These are phyloP conservation scores for Ispidina picta DNA, from an alignment of 2,797 vertebrate species.

Conservation along the genomic window DNA sequence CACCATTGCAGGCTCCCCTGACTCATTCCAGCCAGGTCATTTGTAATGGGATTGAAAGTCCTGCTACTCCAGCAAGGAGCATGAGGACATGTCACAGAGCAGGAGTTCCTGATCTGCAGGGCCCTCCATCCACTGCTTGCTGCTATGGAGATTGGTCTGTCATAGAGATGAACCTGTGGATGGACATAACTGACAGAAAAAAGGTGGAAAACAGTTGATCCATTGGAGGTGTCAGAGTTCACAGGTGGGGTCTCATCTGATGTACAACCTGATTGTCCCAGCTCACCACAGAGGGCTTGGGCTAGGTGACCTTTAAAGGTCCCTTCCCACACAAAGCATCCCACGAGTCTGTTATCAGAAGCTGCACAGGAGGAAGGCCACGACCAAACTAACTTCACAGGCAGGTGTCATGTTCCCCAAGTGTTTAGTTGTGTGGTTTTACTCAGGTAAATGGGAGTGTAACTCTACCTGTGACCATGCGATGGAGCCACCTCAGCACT, in stretches of 20 bases:
- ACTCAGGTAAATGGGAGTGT: neutral
- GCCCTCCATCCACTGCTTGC: fast-evolving
- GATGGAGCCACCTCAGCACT: constrained; percentile 29
- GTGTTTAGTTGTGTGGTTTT: neutral
- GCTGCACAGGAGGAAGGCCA: neutral
- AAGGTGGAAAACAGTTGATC: neutral
- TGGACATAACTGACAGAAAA: neutral
- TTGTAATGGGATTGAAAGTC: neutral
- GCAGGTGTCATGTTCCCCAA: neutral
- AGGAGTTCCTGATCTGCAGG: neutral
- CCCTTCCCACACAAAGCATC: neutral
- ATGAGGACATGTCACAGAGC: neutral
- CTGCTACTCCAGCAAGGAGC: neutral
- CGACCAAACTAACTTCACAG: neutral
- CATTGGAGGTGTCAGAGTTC: neutral
- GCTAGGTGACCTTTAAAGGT: no score
- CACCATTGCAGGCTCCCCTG: neutral
- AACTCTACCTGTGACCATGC: neutral
- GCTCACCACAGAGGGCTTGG: neutral
- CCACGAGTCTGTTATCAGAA: neutral
- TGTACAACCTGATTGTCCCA: fast-evolving
- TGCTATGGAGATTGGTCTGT: neutral
- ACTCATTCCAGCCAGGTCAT: neutral
- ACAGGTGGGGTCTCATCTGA: neutral
- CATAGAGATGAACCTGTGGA: neutral